phyloP scores from a whole-genome alignment of 2,797 vertebrate genomes.

The Sebastes taczanowskii region DNA sequence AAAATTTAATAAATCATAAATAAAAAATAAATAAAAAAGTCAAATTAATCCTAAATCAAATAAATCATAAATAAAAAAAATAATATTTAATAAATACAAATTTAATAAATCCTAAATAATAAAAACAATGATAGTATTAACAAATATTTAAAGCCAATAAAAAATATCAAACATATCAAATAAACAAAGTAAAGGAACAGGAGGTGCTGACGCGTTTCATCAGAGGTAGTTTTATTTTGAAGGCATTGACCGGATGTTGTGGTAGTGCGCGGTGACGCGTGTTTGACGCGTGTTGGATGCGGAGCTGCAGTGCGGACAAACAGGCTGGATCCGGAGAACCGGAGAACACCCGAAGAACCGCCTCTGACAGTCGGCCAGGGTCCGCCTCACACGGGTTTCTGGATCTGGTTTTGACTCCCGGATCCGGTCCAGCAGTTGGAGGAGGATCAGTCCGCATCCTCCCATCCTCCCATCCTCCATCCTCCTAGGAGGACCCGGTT shows the following conservation, averaged over 20 bases:
- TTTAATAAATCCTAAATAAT: background rate
- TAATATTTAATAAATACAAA: no score
- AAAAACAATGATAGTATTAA: no score
- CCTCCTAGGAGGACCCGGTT: constrained; percentile 38
- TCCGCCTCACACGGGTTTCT: background rate
- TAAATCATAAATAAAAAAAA: no score
- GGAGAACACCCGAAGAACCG: constrained; percentile 22
- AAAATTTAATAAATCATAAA: no score
- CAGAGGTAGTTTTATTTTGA: constrained; percentile 55
- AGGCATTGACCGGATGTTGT: constrained; percentile 44
- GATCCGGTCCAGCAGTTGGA: constrained; percentile 32
- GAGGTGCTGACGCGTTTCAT: background rate
- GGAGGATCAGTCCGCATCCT: constrained; percentile 7
- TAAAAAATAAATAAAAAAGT: no score
- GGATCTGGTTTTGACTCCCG: background rate
- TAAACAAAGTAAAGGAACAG: background rate
- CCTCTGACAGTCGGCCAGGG: constrained; percentile 2
- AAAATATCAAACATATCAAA: background rate
- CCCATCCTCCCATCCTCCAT: constrained; percentile 16
- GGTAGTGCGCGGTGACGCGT: background rate
- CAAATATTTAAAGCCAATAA: no score
- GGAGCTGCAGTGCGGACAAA: constrained; percentile 87
- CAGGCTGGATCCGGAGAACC: constrained; percentile 58
- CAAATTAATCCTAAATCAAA: no score
- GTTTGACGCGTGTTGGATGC: constrained; percentile 52